A percentile compares a stretch with the other conserved stretches of the same genome.
These are phyloP conservation scores for Phyllotreta striolata DNA, from an alignment of 2,888 invertebrate species.

Conservation along the genomic window DNA sequence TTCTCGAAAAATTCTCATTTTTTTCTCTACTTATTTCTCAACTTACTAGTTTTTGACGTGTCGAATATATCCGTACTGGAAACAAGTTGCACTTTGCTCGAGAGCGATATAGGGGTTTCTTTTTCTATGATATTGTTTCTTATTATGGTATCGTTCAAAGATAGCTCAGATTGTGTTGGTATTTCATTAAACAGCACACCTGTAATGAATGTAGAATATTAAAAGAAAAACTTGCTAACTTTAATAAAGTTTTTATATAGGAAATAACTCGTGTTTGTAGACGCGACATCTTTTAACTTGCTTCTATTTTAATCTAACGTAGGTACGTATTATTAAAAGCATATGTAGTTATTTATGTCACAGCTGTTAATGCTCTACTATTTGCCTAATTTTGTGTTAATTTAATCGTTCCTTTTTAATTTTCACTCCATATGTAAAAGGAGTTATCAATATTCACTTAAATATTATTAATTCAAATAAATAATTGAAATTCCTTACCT, in stretches of 20 bases:
- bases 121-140: conserved; percentile 57
- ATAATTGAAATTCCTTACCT: no score
- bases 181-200: conserved; percentile 59
- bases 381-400: no score
- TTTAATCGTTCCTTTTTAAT: no score
- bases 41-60: conserved; percentile 53
- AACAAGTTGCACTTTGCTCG: conserved; percentile 47
- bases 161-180: conserved; percentile 65
- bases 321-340: no score
- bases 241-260: not conserved
- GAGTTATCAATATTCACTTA: no score
- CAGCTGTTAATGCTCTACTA: no score
- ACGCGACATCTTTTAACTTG: no score
- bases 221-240: not conserved
- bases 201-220: conserved; percentile 22
- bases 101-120: conserved; percentile 43
- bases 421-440: no score
- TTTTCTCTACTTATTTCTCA: not conserved
- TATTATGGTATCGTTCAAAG: conserved; percentile 67
- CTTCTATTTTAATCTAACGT: no score
- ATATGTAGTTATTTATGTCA: no score
- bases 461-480: no score
- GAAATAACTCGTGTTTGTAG: not conserved
- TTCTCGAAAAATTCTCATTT: not conserved
- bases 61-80: conserved; percentile 51